These are phyloP conservation scores for Oceanodroma leucorhoa DNA, from an alignment of 2,797 vertebrate species.

Conservation along the genomic window DNA sequence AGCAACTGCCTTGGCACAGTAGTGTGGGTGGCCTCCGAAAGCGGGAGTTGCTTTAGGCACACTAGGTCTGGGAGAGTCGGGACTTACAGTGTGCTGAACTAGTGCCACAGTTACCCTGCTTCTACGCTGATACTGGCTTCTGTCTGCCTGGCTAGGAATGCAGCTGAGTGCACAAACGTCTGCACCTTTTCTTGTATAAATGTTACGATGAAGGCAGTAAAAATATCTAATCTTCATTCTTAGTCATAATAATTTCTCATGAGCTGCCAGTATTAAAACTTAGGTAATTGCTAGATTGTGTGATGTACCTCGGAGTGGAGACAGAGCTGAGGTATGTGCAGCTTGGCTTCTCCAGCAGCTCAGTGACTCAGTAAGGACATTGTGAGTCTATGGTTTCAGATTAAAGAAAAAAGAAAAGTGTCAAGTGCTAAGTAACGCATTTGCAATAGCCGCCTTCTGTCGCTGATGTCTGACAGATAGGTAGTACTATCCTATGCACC, in stretches of 20 bases:
- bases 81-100: not conserved
- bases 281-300: fast-evolving
- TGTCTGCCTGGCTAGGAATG: not conserved
- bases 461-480: not conserved
- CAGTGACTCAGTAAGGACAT: not conserved
- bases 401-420: not conserved
- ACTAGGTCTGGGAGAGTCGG: not conserved
- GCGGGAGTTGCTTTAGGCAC: not conserved
- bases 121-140: not conserved
- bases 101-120: not conserved
- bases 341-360: not conserved
- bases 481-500: not conserved
- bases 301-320: not conserved
- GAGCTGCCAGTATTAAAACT: not conserved
- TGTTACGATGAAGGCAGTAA: not conserved
- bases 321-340: not conserved
- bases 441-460: not conserved
- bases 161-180: not conserved
- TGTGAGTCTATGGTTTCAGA: not conserved
- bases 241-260: not conserved
- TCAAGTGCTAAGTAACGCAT: not conserved
- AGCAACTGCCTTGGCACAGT: not conserved
- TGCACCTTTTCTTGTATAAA: not conserved
- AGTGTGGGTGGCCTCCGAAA: fast-evolving
- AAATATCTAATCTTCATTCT: not conserved